A percentile compares a stretch with the other conserved stretches of the same genome.
These are phyloP conservation scores for Polyploca ridens DNA, from an alignment of 2,888 invertebrate genomes.

Conservation along the genomic window DNA sequence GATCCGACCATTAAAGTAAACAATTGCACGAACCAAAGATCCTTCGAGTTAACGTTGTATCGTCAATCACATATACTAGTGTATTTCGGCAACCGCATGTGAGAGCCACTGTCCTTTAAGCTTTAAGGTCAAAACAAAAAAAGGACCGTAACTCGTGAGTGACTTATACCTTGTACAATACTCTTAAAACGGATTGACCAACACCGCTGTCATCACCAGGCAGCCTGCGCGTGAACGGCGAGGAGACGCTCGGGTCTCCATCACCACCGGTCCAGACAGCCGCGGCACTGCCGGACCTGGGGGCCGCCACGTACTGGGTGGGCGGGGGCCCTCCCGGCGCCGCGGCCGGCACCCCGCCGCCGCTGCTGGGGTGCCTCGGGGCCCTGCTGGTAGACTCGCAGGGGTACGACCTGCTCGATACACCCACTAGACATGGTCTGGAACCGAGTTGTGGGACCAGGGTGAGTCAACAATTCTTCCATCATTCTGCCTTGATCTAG, in stretches of 20 bases:
- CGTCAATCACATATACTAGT: too few species aligned
- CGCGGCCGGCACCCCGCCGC: constrained; percentile 42
- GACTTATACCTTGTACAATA: too few species aligned
- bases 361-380: constrained; percentile 93
- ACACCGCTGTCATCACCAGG: constrained; percentile 61
- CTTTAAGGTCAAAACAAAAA: too few species aligned
- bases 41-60: too few species aligned
- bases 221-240: constrained; percentile 89
- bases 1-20: too few species aligned
- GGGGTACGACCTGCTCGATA: constrained; percentile 89
- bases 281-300: constrained; percentile 87
- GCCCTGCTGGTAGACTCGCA: constrained; percentile 89
- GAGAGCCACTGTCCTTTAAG: too few species aligned
- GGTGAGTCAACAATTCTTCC: constrained; percentile 65
- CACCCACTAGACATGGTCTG: constrained; percentile 88
- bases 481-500: too few species aligned
- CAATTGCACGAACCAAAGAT: too few species aligned
- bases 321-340: constrained; percentile 93
- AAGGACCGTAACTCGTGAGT: not conserved
- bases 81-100: too few species aligned
- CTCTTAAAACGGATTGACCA: constrained; percentile 19
- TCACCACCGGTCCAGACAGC: constrained; percentile 85
- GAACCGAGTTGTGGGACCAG: constrained; percentile 89
- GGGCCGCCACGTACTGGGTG: constrained; percentile 89
- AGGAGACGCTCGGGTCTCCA: constrained; percentile 87